Evolutionary conservation across 2,888 invertebrate species (phyloP).

Genomic region (Epinotia nisella): DNA sequence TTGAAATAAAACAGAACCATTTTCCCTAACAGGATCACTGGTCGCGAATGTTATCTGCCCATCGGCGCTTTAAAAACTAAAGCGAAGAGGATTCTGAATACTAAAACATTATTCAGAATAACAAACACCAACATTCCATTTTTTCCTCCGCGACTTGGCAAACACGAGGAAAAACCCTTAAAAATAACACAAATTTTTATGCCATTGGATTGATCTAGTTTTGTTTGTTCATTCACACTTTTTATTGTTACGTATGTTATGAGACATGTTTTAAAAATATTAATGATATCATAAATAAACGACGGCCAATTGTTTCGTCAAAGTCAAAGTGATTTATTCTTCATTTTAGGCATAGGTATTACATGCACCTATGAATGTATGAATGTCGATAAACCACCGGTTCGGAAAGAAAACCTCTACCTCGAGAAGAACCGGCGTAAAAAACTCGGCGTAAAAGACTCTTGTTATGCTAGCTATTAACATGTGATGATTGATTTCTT

Average conservation of each 20-base stretch:
- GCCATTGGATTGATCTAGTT: conserved; percentile 32
- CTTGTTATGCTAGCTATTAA: conserved; percentile 22
- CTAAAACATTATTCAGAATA: conserved; percentile 49
- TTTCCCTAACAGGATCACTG: conserved; percentile 19
- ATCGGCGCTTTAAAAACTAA: conserved; percentile 20
- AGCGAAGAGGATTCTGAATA: conserved; percentile 54
- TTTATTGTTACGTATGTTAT: conserved; percentile 26
- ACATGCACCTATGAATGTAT: no score
- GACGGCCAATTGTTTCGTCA: conserved; percentile 28
- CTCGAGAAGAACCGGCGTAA: no score
- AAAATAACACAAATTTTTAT: conserved; percentile 37
- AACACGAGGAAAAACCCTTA: conserved; percentile 41
- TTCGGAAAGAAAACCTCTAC: no score
- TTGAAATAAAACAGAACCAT: conserved; percentile 17
- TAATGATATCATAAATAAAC: conserved; percentile 28
- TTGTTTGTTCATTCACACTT: conserved; percentile 38
- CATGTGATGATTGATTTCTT: conserved; percentile 17
- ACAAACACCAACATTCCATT: conserved; percentile 46
- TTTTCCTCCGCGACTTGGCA: conserved; percentile 39
- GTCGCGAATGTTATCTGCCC: conserved; percentile 18
- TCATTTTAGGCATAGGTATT: no score
- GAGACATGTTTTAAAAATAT: conserved; percentile 34
- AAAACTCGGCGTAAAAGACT: no score
- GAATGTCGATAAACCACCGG: no score
- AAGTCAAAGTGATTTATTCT: no score